Evolutionary conservation across 2,113 vertebrate genomes (phyloP).

Genomic region (Mellivora capensis): DNA sequence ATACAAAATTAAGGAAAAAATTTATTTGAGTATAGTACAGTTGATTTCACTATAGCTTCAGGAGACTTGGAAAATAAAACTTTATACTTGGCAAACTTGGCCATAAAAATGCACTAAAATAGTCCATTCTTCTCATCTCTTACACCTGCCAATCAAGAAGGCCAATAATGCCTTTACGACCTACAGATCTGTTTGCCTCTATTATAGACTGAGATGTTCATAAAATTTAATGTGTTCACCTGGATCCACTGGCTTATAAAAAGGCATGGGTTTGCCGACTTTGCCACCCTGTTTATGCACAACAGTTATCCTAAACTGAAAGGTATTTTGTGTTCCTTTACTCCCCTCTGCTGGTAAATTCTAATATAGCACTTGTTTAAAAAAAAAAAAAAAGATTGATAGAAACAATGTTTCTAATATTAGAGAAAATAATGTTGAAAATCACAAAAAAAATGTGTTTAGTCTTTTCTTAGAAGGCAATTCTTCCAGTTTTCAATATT

Average conservation of each 20-base stretch:
- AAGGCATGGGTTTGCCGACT: neutral
- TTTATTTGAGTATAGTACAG: neutral
- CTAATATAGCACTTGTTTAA: neutral
- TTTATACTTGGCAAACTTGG: neutral
- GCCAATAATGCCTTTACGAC: neutral
- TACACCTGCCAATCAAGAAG: slow-evolving; percentile 50
- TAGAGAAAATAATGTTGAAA: neutral
- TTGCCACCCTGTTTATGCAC: slow-evolving; percentile 38
- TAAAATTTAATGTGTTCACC: neutral
- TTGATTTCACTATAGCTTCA: neutral
- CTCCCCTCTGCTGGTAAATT: slow-evolving; percentile 79
- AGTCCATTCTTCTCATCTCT: neutral
- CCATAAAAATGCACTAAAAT: slow-evolving; percentile 31
- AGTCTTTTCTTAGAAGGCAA: neutral
- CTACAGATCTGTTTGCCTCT: neutral
- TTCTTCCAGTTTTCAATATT: neutral
- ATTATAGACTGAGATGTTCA: slow-evolving; percentile 14
- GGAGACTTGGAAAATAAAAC: slow-evolving; percentile 31
- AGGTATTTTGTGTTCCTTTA: slow-evolving; percentile 65
- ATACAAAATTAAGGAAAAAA: neutral
- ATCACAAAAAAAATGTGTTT: neutral
- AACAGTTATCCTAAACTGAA: neutral
- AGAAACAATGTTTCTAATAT: neutral
- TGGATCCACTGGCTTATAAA: slow-evolving; percentile 26
- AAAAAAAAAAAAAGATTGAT: neutral